Percentiles rank a stretch among this genome's conserved stretches.
phyloP scores from a whole-genome alignment of 2,888 invertebrate genomes.

The Orchesellides sinensis region DNA sequence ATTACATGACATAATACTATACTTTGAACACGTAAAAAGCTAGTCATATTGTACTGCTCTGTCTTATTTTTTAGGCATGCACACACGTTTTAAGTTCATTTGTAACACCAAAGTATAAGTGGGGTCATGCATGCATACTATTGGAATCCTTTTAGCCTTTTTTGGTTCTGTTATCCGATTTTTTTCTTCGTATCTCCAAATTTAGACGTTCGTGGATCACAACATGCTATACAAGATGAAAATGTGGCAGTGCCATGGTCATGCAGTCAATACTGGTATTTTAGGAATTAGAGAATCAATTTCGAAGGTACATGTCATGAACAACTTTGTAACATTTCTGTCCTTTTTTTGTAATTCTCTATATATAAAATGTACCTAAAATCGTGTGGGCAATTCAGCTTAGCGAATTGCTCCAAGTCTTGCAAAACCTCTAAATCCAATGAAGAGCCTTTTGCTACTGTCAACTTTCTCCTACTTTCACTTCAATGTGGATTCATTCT shows the following conservation, averaged over 20 bases:
- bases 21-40: conserved; percentile 4
- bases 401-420: not conserved
- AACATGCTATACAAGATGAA: not conserved
- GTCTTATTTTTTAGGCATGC: too few relatives aligned
- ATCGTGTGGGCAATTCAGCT: too few relatives aligned
- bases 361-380: too few relatives aligned
- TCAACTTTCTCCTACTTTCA: not conserved
- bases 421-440: conserved; percentile 3
- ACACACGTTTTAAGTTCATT: not conserved
- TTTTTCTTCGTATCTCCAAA: not conserved
- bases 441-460: conserved; percentile 4
- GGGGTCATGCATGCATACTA: not conserved
- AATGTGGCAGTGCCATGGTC: not conserved
- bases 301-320: too few relatives aligned
- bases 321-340: not conserved
- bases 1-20: conserved; percentile 24
- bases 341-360: not conserved
- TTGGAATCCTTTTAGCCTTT: not conserved
- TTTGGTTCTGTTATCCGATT: not conserved
- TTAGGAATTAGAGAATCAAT: not conserved
- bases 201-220: not conserved
- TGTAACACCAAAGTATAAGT: too few relatives aligned
- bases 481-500: not conserved
- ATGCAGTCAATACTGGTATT: not conserved
- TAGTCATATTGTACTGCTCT: not conserved